phyloP scores from a whole-genome alignment of 2,888 invertebrate genomes.

The Agrypnus murinus region DNA sequence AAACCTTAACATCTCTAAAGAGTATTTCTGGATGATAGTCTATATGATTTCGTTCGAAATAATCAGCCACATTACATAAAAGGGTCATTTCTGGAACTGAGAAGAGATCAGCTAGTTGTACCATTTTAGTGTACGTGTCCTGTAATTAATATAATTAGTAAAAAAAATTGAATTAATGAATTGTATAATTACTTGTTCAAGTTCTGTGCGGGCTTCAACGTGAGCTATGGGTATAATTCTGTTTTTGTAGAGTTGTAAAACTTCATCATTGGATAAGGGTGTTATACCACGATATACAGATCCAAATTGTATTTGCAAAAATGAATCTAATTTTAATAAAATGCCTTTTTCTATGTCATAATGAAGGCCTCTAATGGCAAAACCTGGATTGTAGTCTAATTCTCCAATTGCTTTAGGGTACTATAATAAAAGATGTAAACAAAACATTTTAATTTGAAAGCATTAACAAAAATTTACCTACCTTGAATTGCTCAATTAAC shows the following conservation, averaged over 20 bases:
- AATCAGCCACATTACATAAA: slow-evolving; percentile 94
- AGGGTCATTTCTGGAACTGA: slow-evolving; percentile 97
- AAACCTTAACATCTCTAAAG: slow-evolving; percentile 74
- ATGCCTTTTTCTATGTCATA: slow-evolving; percentile 97
- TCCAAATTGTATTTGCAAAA: slow-evolving; percentile 96
- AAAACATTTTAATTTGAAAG: background rate
- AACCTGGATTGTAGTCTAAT: slow-evolving; percentile 92
- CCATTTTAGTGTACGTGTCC: slow-evolving; percentile 84
- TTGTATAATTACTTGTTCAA: slow-evolving; percentile 76
- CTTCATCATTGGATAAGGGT: slow-evolving; percentile 88
- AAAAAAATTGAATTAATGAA: background rate
- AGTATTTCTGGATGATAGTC: slow-evolving; percentile 97
- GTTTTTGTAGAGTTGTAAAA: slow-evolving; percentile 88
- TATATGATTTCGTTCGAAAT: slow-evolving; percentile 90
- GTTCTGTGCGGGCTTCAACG: slow-evolving; percentile 86
- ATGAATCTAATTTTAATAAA: slow-evolving; percentile 95
- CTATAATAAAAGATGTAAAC: slow-evolving; percentile 72
- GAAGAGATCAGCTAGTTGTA: slow-evolving; percentile 96
- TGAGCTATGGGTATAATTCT: slow-evolving; percentile 90
- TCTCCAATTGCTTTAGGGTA: slow-evolving; percentile 90
- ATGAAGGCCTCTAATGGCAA: slow-evolving; percentile 97
- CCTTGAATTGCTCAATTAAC: slow-evolving; percentile 91
- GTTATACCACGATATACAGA: slow-evolving; percentile 92
- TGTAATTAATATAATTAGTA: slow-evolving; percentile 60
- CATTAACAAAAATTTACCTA: slow-evolving; percentile 75